Evolutionary conservation across 2,113 vertebrate genomes (phyloP).

Genomic region (Pelodiscus sinensis): DNA sequence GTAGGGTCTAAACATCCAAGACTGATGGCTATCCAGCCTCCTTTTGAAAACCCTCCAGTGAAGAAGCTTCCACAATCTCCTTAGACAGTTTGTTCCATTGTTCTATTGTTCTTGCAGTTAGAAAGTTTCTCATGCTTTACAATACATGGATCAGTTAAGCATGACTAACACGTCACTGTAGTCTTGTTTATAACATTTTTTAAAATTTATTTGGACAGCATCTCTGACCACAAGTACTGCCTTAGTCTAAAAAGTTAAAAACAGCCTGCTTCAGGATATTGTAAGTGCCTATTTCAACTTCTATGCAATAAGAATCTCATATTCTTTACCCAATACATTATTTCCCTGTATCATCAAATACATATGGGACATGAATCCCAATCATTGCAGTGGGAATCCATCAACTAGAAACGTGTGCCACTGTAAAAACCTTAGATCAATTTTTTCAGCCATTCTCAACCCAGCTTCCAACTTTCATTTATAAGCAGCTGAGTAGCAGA

Average conservation of each 20-base stretch:
- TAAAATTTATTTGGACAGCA: background rate
- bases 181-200: background rate
- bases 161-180: background rate
- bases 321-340: rapidly evolving
- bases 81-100: background rate
- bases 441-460: background rate
- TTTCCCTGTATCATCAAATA: background rate
- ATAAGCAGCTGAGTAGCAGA: background rate
- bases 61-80: background rate
- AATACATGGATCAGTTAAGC: background rate
- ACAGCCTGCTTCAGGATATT: background rate
- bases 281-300: rapidly evolving
- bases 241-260: background rate
- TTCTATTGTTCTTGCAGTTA: background rate
- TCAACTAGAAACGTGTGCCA: background rate
- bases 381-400: background rate
- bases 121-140: background rate
- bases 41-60: background rate
- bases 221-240: background rate
- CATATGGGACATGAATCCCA: background rate
- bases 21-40: background rate
- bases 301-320: rapidly evolving
- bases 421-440: background rate
- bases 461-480: background rate
- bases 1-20: background rate